phyloP scores from a whole-genome alignment of 2,888 invertebrate genomes.

The Lysandra bellargus region DNA sequence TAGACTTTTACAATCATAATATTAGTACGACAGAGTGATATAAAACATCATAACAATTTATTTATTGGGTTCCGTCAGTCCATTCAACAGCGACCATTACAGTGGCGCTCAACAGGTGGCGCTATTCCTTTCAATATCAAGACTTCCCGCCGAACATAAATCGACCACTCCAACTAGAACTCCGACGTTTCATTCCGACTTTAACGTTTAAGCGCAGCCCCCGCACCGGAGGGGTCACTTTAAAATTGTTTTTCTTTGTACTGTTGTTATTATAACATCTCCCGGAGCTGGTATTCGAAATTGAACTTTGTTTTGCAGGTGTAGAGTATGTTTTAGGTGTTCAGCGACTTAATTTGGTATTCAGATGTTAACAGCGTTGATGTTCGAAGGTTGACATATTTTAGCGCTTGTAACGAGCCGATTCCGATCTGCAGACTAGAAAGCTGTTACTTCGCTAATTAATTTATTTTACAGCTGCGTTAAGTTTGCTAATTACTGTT shows the following conservation, averaged over 20 bases:
- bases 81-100: slow-evolving; percentile 65
- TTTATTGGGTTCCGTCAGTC: slow-evolving; percentile 46
- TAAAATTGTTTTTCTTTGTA: slow-evolving; percentile 62
- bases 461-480: slow-evolving; percentile 25
- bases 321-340: slow-evolving; percentile 50
- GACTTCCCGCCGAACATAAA: slow-evolving; percentile 75
- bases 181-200: slow-evolving; percentile 41
- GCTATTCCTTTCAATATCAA: slow-evolving; percentile 79
- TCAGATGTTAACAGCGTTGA: slow-evolving; percentile 66
- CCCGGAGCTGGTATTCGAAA: slow-evolving; percentile 53
- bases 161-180: slow-evolving; percentile 60
- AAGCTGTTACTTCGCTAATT: slow-evolving; percentile 30
- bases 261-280: slow-evolving; percentile 73
- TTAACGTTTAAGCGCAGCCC: slow-evolving; percentile 43
- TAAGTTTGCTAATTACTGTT: slow-evolving; percentile 3
- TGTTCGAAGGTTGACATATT: slow-evolving; percentile 66
- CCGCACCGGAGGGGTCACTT: slow-evolving; percentile 50
- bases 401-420: slow-evolving; percentile 58
- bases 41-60: slow-evolving; percentile 36
- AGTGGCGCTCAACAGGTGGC: slow-evolving; percentile 76
- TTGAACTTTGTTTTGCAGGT: slow-evolving; percentile 54
- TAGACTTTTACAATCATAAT: neutral
- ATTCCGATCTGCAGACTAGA: slow-evolving; percentile 42
- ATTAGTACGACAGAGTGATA: slow-evolving; percentile 1
- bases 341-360: slow-evolving; percentile 43